Conservation (phyloP, 2,888 invertebrate genomes). For the Choreutis nemorana region DNA sequence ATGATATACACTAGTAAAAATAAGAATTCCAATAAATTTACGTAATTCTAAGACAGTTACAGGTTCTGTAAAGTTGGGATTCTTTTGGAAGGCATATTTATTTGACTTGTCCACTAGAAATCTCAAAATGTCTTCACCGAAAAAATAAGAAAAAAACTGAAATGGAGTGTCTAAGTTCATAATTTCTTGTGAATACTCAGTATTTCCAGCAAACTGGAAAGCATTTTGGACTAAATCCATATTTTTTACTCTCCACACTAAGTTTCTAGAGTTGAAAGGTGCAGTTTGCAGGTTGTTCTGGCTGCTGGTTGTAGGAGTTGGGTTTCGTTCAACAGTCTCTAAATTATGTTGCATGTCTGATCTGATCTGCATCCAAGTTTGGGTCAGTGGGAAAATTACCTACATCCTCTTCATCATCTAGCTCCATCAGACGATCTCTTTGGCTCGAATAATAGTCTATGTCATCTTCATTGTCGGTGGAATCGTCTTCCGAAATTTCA, state of each 20-base stretch:
- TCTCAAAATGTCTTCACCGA: conserved; percentile 18
- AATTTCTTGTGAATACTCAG: conserved; percentile 20
- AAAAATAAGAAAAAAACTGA: conserved; percentile 22
- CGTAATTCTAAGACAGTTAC: conserved; percentile 18
- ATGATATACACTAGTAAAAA: conserved; percentile 15
- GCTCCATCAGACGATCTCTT: conserved; percentile 20
- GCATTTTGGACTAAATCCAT: conserved; percentile 20
- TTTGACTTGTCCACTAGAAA: conserved; percentile 17
- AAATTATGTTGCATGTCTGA: conserved; percentile 19
- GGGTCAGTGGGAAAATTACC: conserved; percentile 18
- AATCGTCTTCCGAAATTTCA: conserved; percentile 21
- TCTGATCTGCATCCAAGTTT: conserved; percentile 17
- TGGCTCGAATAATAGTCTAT: conserved; percentile 20
- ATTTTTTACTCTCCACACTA: conserved; percentile 22
- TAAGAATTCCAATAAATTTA: conserved; percentile 20
- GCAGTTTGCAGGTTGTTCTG: conserved; percentile 21
- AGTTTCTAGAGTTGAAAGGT: conserved; percentile 19
- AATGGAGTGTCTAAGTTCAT: conserved; percentile 19
- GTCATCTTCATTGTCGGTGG: conserved; percentile 19
- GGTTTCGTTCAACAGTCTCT: conserved; percentile 20
- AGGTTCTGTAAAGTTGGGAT: conserved; percentile 20
- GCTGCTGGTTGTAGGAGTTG: conserved; percentile 17
- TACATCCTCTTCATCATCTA: conserved; percentile 20
- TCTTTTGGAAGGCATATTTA: conserved; percentile 17
- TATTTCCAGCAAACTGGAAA: conserved; percentile 18